phyloP scores from a whole-genome alignment of 2,888 invertebrate genomes.

The Napeogenes sylphis region DNA sequence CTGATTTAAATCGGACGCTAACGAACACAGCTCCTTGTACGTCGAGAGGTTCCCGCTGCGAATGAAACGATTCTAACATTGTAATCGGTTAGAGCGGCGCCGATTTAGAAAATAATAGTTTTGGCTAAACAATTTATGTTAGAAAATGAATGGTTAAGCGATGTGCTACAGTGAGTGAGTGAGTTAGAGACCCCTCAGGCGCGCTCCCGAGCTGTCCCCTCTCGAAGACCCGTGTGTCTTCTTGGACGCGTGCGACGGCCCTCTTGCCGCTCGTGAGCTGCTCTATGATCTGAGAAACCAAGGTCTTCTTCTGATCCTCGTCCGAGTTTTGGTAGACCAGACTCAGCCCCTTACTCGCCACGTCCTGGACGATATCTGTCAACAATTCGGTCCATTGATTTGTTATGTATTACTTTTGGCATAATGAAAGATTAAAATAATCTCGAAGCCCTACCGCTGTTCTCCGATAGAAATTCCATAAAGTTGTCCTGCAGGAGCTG shows the following conservation, averaged over 20 bases:
- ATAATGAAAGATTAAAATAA: too few relatives aligned
- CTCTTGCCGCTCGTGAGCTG: conserved; percentile 89
- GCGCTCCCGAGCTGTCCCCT: conserved; percentile 91
- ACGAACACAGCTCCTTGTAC: conserved; percentile 94
- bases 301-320: conserved; percentile 81
- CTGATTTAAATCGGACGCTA: conserved; percentile 95
- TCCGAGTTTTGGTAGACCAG: conserved; percentile 90
- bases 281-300: conserved; percentile 88
- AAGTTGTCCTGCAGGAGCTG: conserved; percentile 87
- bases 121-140: too few relatives aligned
- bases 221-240: conserved; percentile 91
- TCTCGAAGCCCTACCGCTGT: conserved; percentile 82
- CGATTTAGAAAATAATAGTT: too few relatives aligned
- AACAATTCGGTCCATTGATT: conserved; percentile 7
- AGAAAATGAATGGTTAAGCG: too few relatives aligned
- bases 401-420: too few relatives aligned
- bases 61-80: conserved; percentile 28
- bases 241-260: conserved; percentile 84
- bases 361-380: conserved; percentile 94
- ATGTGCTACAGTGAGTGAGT: background rate
- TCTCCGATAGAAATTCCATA: conserved; percentile 91
- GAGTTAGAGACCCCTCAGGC: conserved; percentile 83
- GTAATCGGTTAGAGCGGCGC: too few relatives aligned
- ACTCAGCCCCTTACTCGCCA: conserved; percentile 93
- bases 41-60: conserved; percentile 91